A percentile compares a stretch with the other conserved stretches of the same genome.
Conservation (phyloP, 2,888 invertebrate species). For the Drosophila lacicola region DNA sequence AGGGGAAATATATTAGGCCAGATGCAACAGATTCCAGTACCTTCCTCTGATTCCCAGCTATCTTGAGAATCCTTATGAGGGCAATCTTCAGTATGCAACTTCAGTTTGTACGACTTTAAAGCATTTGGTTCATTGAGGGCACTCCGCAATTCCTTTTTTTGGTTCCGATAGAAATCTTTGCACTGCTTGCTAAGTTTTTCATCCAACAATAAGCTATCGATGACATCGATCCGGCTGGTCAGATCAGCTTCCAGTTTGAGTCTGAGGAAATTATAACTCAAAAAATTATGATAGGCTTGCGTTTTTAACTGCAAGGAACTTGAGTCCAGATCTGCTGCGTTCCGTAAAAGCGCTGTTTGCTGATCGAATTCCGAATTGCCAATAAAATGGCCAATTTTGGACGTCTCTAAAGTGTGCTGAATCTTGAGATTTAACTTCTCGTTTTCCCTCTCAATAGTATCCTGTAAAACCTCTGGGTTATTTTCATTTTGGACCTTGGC, state of each 20-base stretch:
- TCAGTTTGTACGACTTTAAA: slow-evolving; percentile 11
- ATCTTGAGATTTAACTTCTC: slow-evolving; percentile 14
- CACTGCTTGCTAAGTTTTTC: slow-evolving; percentile 3
- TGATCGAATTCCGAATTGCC: slow-evolving; percentile 37
- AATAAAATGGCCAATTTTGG: slow-evolving; percentile 16
- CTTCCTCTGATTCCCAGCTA: slow-evolving; percentile 4
- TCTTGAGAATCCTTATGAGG: not conserved
- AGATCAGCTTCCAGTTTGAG: slow-evolving; percentile 34
- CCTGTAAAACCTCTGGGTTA: not conserved
- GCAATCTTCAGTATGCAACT: slow-evolving; percentile 4
- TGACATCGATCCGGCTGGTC: slow-evolving; percentile 15
- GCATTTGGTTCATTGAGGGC: slow-evolving; percentile 8
- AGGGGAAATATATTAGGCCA: not conserved
- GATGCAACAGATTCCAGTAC: not conserved
- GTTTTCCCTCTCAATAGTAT: not conserved
- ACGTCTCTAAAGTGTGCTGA: not conserved
- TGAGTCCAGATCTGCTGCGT: not conserved
- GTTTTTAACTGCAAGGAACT: not conserved
- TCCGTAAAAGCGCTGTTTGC: not conserved
- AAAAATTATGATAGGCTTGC: slow-evolving; percentile 10
- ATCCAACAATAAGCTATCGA: slow-evolving; percentile 12
- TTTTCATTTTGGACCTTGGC: not conserved
- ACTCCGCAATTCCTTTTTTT: slow-evolving; percentile 1
- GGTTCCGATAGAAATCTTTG: slow-evolving; percentile 13
- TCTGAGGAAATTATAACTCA: slow-evolving; percentile 24